phyloP scores from a whole-genome alignment of 2,888 invertebrate genomes.

The Drosophila melanosoma region DNA sequence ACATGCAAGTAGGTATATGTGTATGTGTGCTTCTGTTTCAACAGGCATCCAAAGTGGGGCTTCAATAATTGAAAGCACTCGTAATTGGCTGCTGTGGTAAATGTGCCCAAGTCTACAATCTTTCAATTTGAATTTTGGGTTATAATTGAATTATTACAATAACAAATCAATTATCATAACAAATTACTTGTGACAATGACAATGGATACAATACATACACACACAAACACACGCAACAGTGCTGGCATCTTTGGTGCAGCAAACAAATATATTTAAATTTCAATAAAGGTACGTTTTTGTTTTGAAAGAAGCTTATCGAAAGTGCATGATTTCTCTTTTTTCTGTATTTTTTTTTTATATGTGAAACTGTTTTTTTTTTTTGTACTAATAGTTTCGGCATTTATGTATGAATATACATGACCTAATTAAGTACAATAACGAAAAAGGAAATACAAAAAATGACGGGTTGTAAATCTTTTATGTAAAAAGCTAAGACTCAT shows the following conservation, averaged over 20 bases:
- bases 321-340: not conserved
- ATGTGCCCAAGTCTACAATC: constrained; percentile 9
- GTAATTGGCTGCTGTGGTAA: constrained; percentile 5
- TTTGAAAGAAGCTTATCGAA: constrained; percentile 2
- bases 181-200: constrained; percentile 32
- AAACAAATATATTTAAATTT: not conserved
- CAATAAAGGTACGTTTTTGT: not conserved
- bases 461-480: not conserved
- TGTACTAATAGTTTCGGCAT: not conserved
- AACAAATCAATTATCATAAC: constrained; percentile 55
- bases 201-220: constrained; percentile 5
- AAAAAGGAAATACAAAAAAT: not conserved
- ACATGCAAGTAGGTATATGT: not conserved
- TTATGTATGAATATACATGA: not conserved
- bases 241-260: not conserved
- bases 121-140: constrained; percentile 38
- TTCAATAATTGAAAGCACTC: constrained; percentile 25
- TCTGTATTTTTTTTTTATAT: not conserved
- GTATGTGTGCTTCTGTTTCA: not conserved
- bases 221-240: not conserved
- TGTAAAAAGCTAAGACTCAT: not conserved
- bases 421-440: not conserved
- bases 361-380: not conserved
- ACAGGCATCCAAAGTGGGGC: constrained; percentile 4
- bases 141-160: constrained; percentile 37